Evolutionary conservation across 1,140 invertebrate genomes (phyloP), one percentile per base, ranked within the genome.

Genomic region (Periplaneta americana): DNA sequence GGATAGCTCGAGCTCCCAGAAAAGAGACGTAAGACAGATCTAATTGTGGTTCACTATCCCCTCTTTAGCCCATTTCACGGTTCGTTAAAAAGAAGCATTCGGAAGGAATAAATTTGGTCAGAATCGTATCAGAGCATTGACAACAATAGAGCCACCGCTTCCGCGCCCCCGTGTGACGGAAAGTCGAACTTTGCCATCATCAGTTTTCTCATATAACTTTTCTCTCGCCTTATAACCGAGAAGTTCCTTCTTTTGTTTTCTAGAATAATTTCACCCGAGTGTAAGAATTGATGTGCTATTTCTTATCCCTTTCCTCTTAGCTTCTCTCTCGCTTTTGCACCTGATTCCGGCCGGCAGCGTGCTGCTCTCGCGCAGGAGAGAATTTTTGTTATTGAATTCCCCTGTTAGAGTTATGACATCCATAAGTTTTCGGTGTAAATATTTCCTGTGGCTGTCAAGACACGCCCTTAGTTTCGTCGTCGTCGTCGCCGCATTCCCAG

Each of bases 341-440:
- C 48, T 66, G 48, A 66, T 66, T 66, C n/a, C 48, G 28, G 48
- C 5, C n/a, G 10, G 22, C 22, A 66, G 48, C 22, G 28, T 28
- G 48, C 22, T n/a, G n/a, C n/a, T 13, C 11, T 13, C 32, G 74
- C 18, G 28, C 18, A 31, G 35, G 48, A 74, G 79, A 75, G 74
- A 82, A 82, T 82, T 82, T 82, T 82, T 82, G 82, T 82, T 82
- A 82, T 82, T 82, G 82, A 82, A 82, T 82, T 82, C 82, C 79
- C 74, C 74, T 18, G 78, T 81, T 75, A 82, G 82, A 82, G 78
- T 82, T 82, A 82, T 82, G 82, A 80, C 78, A 74, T 75, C 79
- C 82, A 82, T 82, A 82, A 82, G 82, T 81, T 81, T 81, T 75
- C 80, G 66, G 80, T 81, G 80, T 81, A 81, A 81, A 81, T 81